Evolutionary conservation across 30 jellyfish, hydroid and myxozoan genomes (phyloP), one percentile per base, ranked within the genome.

Genomic region (Pseudorhiza aurosa): DNA sequence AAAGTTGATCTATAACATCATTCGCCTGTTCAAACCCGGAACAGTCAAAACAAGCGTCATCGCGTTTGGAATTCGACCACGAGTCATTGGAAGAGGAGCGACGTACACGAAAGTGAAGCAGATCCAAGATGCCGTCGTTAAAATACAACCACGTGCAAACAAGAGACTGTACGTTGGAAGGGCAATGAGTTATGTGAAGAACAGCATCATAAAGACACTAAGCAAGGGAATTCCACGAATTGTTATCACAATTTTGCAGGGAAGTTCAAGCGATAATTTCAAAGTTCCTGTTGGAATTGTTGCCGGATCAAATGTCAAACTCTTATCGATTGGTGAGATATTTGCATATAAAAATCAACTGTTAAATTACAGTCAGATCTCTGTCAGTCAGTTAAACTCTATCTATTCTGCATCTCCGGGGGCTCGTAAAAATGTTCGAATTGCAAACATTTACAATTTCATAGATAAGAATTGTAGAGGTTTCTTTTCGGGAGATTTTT

Each of bases 1-100:
- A 60, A 85, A 96, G 27, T 68, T 85, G 62, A 40, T 92, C 10
- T 72, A 55, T 83, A 92, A 92, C 91, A 68, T 86, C 39, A 44
- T 85, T 35, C 73, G 85, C 17, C 58, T 92, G 42, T 92, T 85
- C 68, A 73, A 92, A 64, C 49, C 68, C 40, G 86, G 73, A 0
- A 85, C 50, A 0, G 62, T 87, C 43, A 50, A 79, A 43, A 65
- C 79, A 22, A 77, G 96, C n/a, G 31, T 81, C 22, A 68, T 92
- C 39, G 76, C 73, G 17, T 85, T 65, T 64, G 96, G 97, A 1
- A 72, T 14, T 2, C 58, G 70, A 22, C 92, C 74, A 8, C 79
- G 82, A 6, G 29, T 79, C 58, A 32, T 84, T 4, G 49, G 77
- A 22, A 71, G 45, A 6, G 80, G 82, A 12, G 75, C 65, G 19